phyloP scores from a whole-genome alignment of 2,797 vertebrate genomes.

The Lacerta viridis region DNA sequence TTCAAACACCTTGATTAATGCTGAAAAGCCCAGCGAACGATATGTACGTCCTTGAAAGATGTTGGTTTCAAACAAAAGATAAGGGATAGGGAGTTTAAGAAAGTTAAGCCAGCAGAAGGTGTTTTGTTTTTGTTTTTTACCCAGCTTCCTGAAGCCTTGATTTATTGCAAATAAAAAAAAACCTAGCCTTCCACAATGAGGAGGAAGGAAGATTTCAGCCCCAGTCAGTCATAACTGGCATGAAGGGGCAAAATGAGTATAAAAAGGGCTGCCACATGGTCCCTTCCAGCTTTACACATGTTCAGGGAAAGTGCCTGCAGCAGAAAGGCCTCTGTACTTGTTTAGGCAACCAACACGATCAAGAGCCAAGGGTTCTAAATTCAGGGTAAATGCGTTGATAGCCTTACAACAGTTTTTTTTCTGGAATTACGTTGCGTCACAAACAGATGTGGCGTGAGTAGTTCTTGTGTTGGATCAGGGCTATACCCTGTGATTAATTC shows the following conservation, averaged over 20 bases:
- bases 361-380: background rate
- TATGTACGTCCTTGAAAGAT: slow-evolving; percentile 85
- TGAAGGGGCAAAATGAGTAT: too few species aligned
- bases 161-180: background rate
- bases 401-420: too few species aligned
- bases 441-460: background rate
- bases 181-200: background rate
- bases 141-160: background rate
- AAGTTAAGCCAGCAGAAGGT: background rate
- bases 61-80: slow-evolving; percentile 1
- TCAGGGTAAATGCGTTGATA: background rate
- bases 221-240: too few species aligned
- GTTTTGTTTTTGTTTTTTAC: background rate
- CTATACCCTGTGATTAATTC: background rate
- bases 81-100: background rate
- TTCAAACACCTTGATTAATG: slow-evolving; percentile 71
- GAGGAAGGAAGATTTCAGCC: background rate
- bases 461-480: background rate
- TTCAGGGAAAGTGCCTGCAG: background rate
- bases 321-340: background rate
- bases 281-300: background rate
- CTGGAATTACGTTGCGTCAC: too few species aligned
- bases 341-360: background rate
- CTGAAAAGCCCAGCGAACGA: slow-evolving; percentile 83
- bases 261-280: background rate